These are phyloP conservation scores for Opisthograptis luteolata DNA, from an alignment of 2,888 invertebrate genomes.

Conservation along the genomic window DNA sequence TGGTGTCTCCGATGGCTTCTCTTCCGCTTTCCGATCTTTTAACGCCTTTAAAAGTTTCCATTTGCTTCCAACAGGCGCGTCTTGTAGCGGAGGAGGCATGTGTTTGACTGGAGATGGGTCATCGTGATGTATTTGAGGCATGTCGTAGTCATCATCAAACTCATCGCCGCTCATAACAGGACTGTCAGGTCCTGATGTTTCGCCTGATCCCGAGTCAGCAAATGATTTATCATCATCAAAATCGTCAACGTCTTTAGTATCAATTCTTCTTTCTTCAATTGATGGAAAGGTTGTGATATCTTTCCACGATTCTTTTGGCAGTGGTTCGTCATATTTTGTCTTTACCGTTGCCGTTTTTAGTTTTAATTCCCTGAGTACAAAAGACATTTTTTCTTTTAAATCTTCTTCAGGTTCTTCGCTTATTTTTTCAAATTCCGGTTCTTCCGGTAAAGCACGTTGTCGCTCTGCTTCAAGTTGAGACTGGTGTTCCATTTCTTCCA, in stretches of 20 bases:
- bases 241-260: slow-evolving; percentile 54
- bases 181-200: slow-evolving; percentile 95
- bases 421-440: slow-evolving; percentile 82
- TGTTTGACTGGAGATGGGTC: slow-evolving; percentile 55
- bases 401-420: slow-evolving; percentile 86
- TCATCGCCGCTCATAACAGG: slow-evolving; percentile 91
- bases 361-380: slow-evolving; percentile 90
- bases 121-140: slow-evolving; percentile 71
- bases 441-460: slow-evolving; percentile 85
- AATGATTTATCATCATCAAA: slow-evolving; percentile 74
- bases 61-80: slow-evolving; percentile 90
- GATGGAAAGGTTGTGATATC: slow-evolving; percentile 78
- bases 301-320: slow-evolving; percentile 71
- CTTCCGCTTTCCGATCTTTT: slow-evolving; percentile 95
- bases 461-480: slow-evolving; percentile 87
- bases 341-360: slow-evolving; percentile 85
- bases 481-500: slow-evolving; percentile 93
- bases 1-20: slow-evolving; percentile 89
- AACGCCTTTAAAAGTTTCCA: slow-evolving; percentile 96
- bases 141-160: slow-evolving; percentile 86
- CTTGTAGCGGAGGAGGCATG: slow-evolving; percentile 63
- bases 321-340: slow-evolving; percentile 70
- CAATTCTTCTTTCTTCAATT: slow-evolving; percentile 73
- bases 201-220: slow-evolving; percentile 89
- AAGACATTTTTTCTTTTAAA: slow-evolving; percentile 91